Evolutionary conservation across 2,797 vertebrate genomes (phyloP), one percentile per base, ranked within the genome.

Genomic region (Halcyon badia): DNA sequence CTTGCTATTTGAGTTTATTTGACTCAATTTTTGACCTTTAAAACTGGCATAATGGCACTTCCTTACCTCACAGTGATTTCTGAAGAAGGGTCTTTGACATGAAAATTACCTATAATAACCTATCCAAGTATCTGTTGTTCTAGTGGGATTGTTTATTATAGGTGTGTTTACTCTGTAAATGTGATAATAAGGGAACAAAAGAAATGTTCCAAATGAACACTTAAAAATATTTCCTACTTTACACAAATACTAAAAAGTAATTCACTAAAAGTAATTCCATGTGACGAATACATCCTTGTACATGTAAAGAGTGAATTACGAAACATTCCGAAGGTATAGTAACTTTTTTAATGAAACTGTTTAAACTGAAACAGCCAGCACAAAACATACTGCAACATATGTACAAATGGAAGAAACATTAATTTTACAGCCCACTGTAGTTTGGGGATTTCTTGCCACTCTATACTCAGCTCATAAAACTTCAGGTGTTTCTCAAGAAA

Each of bases 261-360:
- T 39, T 39, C 37, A 78, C 54, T 46, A n/a, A 2, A 89, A 88
- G 22, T 62, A 83, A 72, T 86, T 89, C 64, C 7, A 7, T 72
- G 70, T 79, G 49, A 89, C 87, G 91, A 93, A 81, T 82, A 88
- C 93, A 66, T 56, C 12, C 25, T 71, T 95, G 91, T 69, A 66
- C 19, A 17, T 90, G 44, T 91, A 64, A 64, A 49, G 9, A 60
- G 69, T 71, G 42, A 80, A 92, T 90, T 93, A 66, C 51, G 30
- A 42, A 84, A 52, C 33, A 46, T 41, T 83, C 26, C 60, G 81
- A 91, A 83, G 56, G 62, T 54, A 84, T 72, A 66, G 76, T 92
- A 80, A 57, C 39, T 65, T 62, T 57, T 25, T 76, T 89, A n/a
- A 76, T 80, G 57, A 58, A 90, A 61, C 66, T 41, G 31, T 78